Evolutionary conservation across 37 sponge, comb jelly and placozoan species (phyloP), one percentile per base, ranked within the genome.

Genomic region (Bolinopsis microptera): DNA sequence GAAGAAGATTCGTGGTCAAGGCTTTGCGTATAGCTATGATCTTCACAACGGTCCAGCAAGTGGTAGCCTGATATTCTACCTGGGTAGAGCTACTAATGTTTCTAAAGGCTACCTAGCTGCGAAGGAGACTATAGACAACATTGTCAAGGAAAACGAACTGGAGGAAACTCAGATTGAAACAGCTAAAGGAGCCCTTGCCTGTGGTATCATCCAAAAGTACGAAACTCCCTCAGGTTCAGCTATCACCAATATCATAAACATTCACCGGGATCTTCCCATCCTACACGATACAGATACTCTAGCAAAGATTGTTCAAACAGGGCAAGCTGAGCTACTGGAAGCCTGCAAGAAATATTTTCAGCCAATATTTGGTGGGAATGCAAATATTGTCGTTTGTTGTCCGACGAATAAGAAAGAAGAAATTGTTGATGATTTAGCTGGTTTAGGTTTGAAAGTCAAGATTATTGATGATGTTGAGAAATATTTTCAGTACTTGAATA

Each of bases 1-100:
- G 98, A 93, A 96, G 8, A 96, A 97, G 95, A 94, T 98, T 67
- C 77, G 98, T 23, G 98, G 98, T 22, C 74, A 70, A 22, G 74
- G 74, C 16, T 70, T 70, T 70, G 74, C 74, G 5, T 70, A 70
- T n/a, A 27, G 28, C 30, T 70, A n/a, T 26, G 30, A 26, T 26
- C 30, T 70, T 2, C 21, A 70, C 21, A 70, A 70, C 26, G 30
- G 74, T n/a, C 30, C 74, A 28, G 74, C 74, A 24, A 28, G 28
- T 70, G 74, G 74, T n/a, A 24, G 5, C 21, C 25, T 70, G 1
- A 3, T 22, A 2, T 70, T 70, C 30, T 70, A 70, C 30, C 74
- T 70, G 5, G 74, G 74, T 5, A 70, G 74, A 22, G 74, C 74
- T 26, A 70, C 74, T n/a, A 70, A 70, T 70, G 74, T 70, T 22